Percentiles rank a stretch among this genome's conserved stretches.
These are phyloP conservation scores for Sternarchorhynchus goeldii DNA, from an alignment of 2,797 vertebrate genomes.

Conservation along the genomic window DNA sequence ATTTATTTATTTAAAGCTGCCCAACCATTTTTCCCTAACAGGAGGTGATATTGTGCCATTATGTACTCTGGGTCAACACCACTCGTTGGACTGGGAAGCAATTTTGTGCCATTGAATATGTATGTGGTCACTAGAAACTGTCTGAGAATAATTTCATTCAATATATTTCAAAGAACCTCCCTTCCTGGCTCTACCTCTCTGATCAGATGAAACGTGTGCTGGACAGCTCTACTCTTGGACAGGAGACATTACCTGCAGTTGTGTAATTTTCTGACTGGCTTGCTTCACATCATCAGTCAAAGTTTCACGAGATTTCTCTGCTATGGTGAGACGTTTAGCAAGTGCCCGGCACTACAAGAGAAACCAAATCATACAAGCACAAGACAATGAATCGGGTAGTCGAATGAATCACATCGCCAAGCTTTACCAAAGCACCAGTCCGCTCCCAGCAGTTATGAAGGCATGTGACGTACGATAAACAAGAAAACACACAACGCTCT, in stretches of 20 bases:
- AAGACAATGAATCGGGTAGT: not conserved
- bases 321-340: slow-evolving; percentile 88
- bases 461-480: not conserved
- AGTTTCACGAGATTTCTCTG: slow-evolving; percentile 88
- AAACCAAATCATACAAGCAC: not conserved
- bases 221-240: not conserved
- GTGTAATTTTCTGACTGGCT: slow-evolving; percentile 89
- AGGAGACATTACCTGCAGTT: slow-evolving; percentile 84
- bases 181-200: not conserved
- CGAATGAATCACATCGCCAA: no score
- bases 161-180: no score
- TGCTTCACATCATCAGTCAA: slow-evolving; percentile 84
- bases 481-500: not conserved
- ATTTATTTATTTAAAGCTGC: no score
- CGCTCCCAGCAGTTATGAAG: not conserved
- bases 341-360: slow-evolving; percentile 88
- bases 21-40: no score
- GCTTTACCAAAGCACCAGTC: not conserved
- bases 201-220: not conserved
- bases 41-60: no score
- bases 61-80: no score
- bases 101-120: not conserved
- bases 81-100: not conserved
- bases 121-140: not conserved
- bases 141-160: no score